Conservation (phyloP, 2,797 vertebrate genomes). For the Tokudaia tokunoshimensis region DNA sequence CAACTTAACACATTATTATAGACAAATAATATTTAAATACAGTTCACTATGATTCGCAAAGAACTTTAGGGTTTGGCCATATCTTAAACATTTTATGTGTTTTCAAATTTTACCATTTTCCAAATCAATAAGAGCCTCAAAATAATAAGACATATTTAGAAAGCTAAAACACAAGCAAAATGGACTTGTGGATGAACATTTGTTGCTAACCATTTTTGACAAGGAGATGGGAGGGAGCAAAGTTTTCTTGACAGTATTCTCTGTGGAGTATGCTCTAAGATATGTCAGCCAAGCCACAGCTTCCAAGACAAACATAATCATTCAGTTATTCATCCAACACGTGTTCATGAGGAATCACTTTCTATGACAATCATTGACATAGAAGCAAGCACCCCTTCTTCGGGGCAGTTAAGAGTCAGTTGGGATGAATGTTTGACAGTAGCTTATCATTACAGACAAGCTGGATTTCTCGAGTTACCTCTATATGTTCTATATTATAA, state of each 20-base stretch:
- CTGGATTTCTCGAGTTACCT: neutral
- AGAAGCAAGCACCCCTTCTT: neutral
- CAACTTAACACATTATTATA: neutral
- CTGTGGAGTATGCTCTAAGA: neutral
- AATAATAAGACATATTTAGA: slow-evolving; percentile 47
- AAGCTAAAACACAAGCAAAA: slow-evolving; percentile 40
- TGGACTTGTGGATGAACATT: neutral
- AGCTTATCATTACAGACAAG: neutral
- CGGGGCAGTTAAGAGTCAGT: neutral
- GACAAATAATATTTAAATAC: slow-evolving; percentile 54
- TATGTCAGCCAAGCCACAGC: slow-evolving; percentile 16
- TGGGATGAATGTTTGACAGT: neutral
- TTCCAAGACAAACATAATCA: slow-evolving; percentile 22
- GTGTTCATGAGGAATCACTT: neutral
- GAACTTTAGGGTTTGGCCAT: slow-evolving; percentile 25
- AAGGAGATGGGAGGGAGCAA: neutral
- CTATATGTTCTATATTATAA: neutral
- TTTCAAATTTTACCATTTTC: slow-evolving; percentile 50
- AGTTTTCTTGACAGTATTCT: neutral
- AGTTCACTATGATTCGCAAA: slow-evolving; percentile 4
- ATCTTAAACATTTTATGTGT: slow-evolving; percentile 27
- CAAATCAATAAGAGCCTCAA: slow-evolving; percentile 45
- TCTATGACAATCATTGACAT: neutral
- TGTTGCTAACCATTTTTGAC: slow-evolving; percentile 1
- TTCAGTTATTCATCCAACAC: slow-evolving; percentile 21